phyloP scores from a whole-genome alignment of 2,113 vertebrate genomes.

The Phrynosoma blainvillii region DNA sequence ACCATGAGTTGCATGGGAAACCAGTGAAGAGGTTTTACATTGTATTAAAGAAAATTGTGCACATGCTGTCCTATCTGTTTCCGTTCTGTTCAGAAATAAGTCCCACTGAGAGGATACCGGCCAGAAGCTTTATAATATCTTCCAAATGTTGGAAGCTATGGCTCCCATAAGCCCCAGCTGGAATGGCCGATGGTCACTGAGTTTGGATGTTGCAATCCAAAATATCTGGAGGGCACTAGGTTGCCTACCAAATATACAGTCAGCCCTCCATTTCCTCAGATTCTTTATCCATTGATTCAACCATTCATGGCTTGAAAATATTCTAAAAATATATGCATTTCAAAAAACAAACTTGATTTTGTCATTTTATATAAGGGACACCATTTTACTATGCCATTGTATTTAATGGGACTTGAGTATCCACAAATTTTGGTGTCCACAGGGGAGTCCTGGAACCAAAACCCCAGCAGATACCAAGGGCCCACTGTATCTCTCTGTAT shows the following conservation, averaged over 20 bases:
- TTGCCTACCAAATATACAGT: neutral
- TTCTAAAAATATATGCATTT: no score
- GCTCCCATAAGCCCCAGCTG: neutral
- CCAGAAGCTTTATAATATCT: neutral
- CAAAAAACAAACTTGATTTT: no score
- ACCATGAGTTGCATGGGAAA: neutral
- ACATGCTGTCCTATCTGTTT: neutral
- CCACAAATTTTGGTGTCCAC: no score
- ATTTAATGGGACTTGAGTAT: no score
- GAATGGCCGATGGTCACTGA: neutral
- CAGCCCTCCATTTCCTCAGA: no score
- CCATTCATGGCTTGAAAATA: no score
- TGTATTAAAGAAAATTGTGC: neutral
- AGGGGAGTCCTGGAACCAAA: no score
- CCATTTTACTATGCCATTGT: no score
- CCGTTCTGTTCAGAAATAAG: neutral
- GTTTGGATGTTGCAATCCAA: neutral
- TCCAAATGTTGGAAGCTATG: neutral
- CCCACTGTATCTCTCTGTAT: neutral
- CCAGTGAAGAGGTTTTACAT: neutral
- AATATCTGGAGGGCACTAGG: neutral
- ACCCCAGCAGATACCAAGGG: no score
- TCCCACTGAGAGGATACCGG: neutral
- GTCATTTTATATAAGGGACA: no score
- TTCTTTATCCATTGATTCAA: no score